These are phyloP conservation scores for Hippoglossus stenolepis DNA, from an alignment of 2,113 vertebrate species.

Conservation along the genomic window DNA sequence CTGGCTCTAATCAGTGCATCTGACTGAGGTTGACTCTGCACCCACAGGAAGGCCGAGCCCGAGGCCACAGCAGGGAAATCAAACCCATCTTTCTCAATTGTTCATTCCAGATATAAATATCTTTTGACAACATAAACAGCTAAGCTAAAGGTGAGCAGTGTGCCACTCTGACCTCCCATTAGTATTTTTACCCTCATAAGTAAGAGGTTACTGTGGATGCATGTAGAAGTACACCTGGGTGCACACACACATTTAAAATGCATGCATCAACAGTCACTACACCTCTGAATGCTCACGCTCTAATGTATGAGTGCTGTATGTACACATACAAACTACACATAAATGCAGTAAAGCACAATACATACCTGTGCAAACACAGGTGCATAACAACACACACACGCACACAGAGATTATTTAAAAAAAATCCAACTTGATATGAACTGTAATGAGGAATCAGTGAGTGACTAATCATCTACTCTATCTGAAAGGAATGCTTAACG, in stretches of 20 bases:
- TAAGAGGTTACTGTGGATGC: background rate
- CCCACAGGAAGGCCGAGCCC: slow-evolving; percentile 69
- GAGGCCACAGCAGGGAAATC: slow-evolving; percentile 63
- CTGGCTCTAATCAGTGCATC: slow-evolving; percentile 75
- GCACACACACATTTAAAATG: background rate
- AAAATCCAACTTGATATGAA: background rate
- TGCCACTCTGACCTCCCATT: slow-evolving; percentile 53
- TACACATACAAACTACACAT: background rate
- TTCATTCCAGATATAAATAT: slow-evolving; percentile 74
- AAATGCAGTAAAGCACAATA: background rate
- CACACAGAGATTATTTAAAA: background rate
- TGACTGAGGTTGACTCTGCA: slow-evolving; percentile 63
- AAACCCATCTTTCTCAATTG: slow-evolving; percentile 69
- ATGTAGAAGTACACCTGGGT: slow-evolving; percentile 12
- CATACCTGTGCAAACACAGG: background rate
- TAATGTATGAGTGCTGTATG: background rate
- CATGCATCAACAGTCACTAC: background rate
- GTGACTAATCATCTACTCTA: slow-evolving; percentile 27
- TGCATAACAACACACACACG: background rate
- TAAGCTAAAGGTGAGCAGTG: slow-evolving; percentile 38
- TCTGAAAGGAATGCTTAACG: slow-evolving; percentile 64
- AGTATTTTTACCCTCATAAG: slow-evolving; percentile 20
- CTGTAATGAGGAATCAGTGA: slow-evolving; percentile 3
- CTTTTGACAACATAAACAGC: slow-evolving; percentile 44
- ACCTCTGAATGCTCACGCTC: background rate